Evolutionary conservation across 2,113 vertebrate species (phyloP).

Genomic region (Chlorocebus sabaeus): DNA sequence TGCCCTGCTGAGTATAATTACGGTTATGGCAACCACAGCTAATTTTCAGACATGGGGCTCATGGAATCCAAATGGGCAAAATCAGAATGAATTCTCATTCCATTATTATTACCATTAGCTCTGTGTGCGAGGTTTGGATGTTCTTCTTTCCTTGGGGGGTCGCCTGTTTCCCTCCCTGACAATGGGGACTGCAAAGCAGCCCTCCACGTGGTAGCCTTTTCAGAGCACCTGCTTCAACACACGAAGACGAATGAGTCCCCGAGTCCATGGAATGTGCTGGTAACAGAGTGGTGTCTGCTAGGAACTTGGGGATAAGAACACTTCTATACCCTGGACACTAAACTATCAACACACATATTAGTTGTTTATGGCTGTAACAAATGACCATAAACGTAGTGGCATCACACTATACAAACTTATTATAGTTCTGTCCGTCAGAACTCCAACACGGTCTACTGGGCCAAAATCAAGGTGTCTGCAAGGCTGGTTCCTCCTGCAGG

Average conservation of each 20-base stretch:
- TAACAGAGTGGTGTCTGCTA: not conserved
- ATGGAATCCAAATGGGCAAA: slow-evolving; percentile 67
- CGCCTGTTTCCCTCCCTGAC: slow-evolving; percentile 33
- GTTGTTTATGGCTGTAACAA: not conserved
- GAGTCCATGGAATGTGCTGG: not conserved
- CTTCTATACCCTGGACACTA: not conserved
- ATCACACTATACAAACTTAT: not conserved
- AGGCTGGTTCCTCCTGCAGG: not conserved
- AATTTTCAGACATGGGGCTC: slow-evolving; percentile 67
- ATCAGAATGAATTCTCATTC: slow-evolving; percentile 54
- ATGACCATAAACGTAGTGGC: not conserved
- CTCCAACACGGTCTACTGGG: not conserved
- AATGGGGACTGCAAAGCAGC: not conserved
- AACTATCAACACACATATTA: no score
- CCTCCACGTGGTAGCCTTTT: not conserved
- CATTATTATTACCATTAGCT: slow-evolving; percentile 19
- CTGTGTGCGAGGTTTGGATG: slow-evolving; percentile 37
- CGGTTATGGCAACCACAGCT: slow-evolving; percentile 73
- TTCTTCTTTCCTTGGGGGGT: not conserved
- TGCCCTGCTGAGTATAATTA: slow-evolving; percentile 75
- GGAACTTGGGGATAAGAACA: not conserved
- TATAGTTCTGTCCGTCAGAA: not conserved
- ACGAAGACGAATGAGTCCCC: not conserved
- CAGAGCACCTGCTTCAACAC: not conserved
- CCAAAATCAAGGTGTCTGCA: not conserved